Evolutionary conservation across 92 coral and sea anemone species (phyloP), one percentile per base, ranked within the genome.

Genomic region (Meandrina meandrites): DNA sequence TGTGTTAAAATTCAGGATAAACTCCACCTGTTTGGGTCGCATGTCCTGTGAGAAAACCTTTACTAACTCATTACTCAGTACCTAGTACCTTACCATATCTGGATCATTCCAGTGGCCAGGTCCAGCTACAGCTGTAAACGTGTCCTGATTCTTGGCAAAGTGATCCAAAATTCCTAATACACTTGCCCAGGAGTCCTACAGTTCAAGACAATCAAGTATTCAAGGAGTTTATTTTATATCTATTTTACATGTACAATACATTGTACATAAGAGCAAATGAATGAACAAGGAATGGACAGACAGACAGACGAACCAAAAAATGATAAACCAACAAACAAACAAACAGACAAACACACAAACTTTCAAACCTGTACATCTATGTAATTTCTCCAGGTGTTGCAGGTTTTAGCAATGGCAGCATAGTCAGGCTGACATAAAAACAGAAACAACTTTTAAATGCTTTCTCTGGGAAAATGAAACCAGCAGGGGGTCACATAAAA

Each of bases 51-150:
- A n/a, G n/a, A n/a, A n/a, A n/a, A n/a, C n/a, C n/a, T n/a, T n/a
- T n/a, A n/a, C n/a, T n/a, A n/a, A n/a, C n/a, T n/a, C n/a, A n/a
- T n/a, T n/a, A n/a, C n/a, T n/a, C n/a, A n/a, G n/a, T n/a, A 73
- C 6, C 11, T 5, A 73, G 37, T 40, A 45, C 76, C 75, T 40
- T 82, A 96, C 99, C 98, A 90, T 92, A 79, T 97, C 99, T 50
- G 99, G 99, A 69, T 97, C 99, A 83, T 97, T 95, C 99, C 99
- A 97, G 81, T 94, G 95, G 11, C 99, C 99, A 62, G 99, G 99
- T 3, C 99, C 98, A 14, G 99, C 99, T 1, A 93, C 99, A 24
- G 93, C 87, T 3, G 84, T 84, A 62, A 95, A 93, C 1, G 88
- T 90, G 84, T 95, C 97, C 84, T 97, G 99, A 58, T 97, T 95